Percentiles rank a stretch among this genome's conserved stretches.
Evolutionary conservation across 1,140 invertebrate genomes (phyloP).

Genomic region (Triops longicaudatus): DNA sequence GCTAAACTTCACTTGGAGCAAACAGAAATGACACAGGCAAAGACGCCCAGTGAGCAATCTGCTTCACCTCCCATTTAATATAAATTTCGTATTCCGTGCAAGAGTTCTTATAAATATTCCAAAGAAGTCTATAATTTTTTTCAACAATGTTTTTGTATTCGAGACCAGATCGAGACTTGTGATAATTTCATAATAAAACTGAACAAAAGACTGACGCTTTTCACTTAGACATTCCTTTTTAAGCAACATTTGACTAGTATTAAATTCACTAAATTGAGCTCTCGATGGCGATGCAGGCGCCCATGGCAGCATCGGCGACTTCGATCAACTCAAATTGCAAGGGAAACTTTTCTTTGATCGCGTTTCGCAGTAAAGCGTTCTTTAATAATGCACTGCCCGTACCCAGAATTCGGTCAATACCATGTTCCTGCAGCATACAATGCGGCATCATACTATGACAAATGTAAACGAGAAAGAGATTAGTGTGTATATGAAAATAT

Average conservation of each 20-base stretch:
- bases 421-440: background rate
- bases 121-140: too few species aligned
- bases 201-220: background rate
- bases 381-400: background rate
- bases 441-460: background rate
- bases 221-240: background rate
- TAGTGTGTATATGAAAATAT: background rate
- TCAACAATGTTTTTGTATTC: too few species aligned
- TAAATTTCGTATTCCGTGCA: background rate
- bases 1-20: background rate
- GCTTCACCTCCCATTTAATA: background rate
- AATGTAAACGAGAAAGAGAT: background rate
- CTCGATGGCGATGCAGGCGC: background rate
- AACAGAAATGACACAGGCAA: background rate
- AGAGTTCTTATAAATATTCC: background rate
- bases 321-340: background rate
- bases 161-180: too few species aligned
- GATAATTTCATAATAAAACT: background rate
- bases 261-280: background rate
- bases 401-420: background rate
- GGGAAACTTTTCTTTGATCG: background rate
- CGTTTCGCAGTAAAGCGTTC: background rate
- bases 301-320: background rate
- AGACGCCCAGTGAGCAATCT: background rate
- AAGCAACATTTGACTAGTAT: background rate